A percentile compares a stretch with the other conserved stretches of the same genome.
Evolutionary conservation across 2,113 vertebrate genomes (phyloP).

Genomic region (Scortum barcoo): DNA sequence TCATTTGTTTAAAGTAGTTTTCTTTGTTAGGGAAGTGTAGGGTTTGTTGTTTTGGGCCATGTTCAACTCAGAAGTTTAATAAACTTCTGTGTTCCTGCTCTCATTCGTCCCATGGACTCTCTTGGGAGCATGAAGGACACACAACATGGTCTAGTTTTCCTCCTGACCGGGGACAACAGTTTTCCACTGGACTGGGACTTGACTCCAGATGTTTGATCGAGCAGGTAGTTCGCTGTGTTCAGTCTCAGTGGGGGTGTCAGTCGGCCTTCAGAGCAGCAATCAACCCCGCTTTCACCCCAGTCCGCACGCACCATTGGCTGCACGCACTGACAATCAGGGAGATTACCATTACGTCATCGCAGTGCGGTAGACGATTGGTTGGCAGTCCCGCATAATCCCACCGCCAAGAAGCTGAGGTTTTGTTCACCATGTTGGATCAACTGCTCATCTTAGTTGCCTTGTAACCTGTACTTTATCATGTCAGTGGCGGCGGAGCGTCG

Average conservation of each 20-base stretch:
- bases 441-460: constrained; percentile 10
- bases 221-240: neutral
- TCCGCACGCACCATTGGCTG: constrained; percentile 48
- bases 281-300: constrained; percentile 13
- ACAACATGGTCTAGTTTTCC: no score
- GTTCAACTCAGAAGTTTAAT: no score
- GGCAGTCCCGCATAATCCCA: constrained; percentile 56
- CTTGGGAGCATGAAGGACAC: no score
- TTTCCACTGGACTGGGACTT: no score
- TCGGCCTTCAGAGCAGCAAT: neutral
- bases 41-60: no score
- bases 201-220: neutral
- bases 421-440: constrained; percentile 80
- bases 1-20: no score
- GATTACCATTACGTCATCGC: constrained; percentile 55
- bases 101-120: no score
- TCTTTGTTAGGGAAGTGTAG: no score
- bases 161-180: no score
- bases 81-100: no score
- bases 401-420: constrained; percentile 41
- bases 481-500: constrained; percentile 52
- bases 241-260: neutral
- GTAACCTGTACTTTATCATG: constrained; percentile 38
- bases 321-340: constrained; percentile 67
- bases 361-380: constrained; percentile 69